These are phyloP conservation scores for Melanotaenia pygmaea DNA, from an alignment of 2,797 vertebrate genomes.

Conservation along the genomic window DNA sequence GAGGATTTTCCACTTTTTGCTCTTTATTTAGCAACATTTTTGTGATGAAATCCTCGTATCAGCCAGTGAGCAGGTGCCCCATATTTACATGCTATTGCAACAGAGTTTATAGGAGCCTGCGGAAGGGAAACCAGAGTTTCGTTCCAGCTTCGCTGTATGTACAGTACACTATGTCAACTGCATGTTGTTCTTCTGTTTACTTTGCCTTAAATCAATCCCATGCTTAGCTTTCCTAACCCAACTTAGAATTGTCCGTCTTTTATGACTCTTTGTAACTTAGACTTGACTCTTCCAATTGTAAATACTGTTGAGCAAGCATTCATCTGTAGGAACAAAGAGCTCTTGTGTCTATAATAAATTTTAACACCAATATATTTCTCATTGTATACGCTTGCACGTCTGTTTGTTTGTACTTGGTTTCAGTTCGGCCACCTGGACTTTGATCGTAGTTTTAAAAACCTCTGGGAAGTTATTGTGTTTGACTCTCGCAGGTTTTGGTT, in stretches of 20 bases:
- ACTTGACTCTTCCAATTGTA: slow-evolving; percentile 17
- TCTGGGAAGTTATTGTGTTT: slow-evolving; percentile 11
- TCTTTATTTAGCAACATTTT: neutral
- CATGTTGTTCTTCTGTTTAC: neutral
- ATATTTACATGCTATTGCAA: slow-evolving; percentile 30
- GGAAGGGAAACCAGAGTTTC: slow-evolving; percentile 12
- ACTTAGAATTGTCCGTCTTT: neutral
- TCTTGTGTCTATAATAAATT: slow-evolving; percentile 6
- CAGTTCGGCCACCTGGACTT: slow-evolving; percentile 1
- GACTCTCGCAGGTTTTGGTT: slow-evolving; percentile 15
- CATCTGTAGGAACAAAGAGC: slow-evolving; percentile 34
- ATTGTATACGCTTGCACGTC: slow-evolving; percentile 21
- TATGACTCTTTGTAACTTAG: slow-evolving; percentile 1
- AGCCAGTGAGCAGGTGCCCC: slow-evolving; percentile 17
- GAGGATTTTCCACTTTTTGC: neutral
- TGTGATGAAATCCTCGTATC: slow-evolving; percentile 16
- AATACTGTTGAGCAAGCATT: slow-evolving; percentile 25
- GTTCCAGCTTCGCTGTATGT: slow-evolving; percentile 4
- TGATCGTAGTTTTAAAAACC: slow-evolving; percentile 19
- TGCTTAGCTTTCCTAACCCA: neutral
- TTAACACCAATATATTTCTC: slow-evolving; percentile 1
- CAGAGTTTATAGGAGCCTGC: slow-evolving; percentile 24
- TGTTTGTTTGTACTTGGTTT: slow-evolving; percentile 12
- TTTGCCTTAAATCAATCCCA: slow-evolving; percentile 13
- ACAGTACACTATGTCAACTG: neutral